Percentiles rank a stretch among this genome's conserved stretches.
phyloP scores from a whole-genome alignment of 2,888 invertebrate genomes.

The Steinernema hermaphroditum region DNA sequence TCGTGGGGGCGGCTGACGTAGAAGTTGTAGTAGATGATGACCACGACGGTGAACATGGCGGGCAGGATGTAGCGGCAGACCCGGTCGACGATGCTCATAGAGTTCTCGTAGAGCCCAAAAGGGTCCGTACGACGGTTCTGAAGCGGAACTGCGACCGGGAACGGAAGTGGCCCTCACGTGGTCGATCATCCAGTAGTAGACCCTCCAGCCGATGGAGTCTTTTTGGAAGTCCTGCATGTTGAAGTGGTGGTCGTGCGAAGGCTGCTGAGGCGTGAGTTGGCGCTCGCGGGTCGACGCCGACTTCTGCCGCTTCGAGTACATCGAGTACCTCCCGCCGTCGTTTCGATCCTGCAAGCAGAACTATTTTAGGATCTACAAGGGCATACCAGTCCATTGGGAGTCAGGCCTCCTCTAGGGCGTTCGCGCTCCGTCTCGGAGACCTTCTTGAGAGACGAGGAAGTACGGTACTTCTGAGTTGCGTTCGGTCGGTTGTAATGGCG shows the following conservation, averaged over 20 bases:
- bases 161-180: conserved; percentile 39
- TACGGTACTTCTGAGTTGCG: conserved; percentile 1
- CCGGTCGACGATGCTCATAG: background rate
- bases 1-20: conserved; percentile 40
- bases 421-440: background rate
- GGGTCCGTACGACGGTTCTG: background rate
- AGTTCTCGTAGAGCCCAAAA: conserved; percentile 27
- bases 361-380: too few relatives aligned
- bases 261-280: conserved; percentile 7
- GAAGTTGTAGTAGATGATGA: conserved; percentile 78
- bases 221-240: conserved; percentile 48
- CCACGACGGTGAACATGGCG: conserved; percentile 76
- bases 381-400: conserved; percentile 4
- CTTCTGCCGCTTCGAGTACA: conserved; percentile 33
- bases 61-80: conserved; percentile 76
- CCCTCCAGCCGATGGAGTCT: conserved; percentile 54
- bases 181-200: conserved; percentile 56
- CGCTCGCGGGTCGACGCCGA: background rate
- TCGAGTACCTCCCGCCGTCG: conserved; percentile 41
- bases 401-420: background rate
- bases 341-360: conserved; percentile 35
- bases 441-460: conserved; percentile 15
- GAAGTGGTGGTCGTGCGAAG: conserved; percentile 24
- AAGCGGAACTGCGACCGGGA: background rate
- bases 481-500: conserved; percentile 34